Evolutionary conservation across 2,797 vertebrate species (phyloP), one percentile per base, ranked within the genome.

Genomic region (Melanotaenia pygmaea): DNA sequence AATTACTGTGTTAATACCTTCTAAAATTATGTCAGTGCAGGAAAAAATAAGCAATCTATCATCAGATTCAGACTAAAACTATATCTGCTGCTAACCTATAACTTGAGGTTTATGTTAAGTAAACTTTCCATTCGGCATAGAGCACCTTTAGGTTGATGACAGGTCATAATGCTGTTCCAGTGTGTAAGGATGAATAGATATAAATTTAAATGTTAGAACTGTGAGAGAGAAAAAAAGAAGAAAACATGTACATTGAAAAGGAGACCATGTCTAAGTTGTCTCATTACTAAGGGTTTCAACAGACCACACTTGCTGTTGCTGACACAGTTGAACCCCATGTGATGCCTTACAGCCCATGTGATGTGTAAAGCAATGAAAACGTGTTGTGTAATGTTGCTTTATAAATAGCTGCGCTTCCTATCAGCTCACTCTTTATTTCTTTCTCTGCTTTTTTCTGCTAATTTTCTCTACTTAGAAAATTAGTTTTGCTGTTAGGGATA

Each of bases 271-370:
- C 26, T n/a, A 28, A 8, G 4, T n/a, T 53, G 30, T 59, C 16
- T 57, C 12, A 34, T n/a, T 13, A 28, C 38, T 63, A 47, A 0
- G 6, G 35, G 26, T 78, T 66, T 70, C 26, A 40, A 14, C 28
- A 13, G 4, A 53, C 22, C 59, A 34, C 34, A 77, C 70, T 32
- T 70, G 54, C 2, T 70, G 63, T 53, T 73, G 67, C 58, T 72
- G 70, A 74, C 56, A 28, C 59, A 32, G 59, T 34, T 37, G 43
- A 62, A 10, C 16, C 58, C 5, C 63, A 63, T 32, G 62, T 77
- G 67, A 73, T 37, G 18, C 32, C 8, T 58, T 10, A 18, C 7
- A 43, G 56, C 32, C 6, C 26, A 64, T 37, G 58, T 77, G 68
- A 80, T 59, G 22, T 53, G 32, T 58, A 10, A 59, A 47, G 59